These are phyloP conservation scores for Troilus luridus DNA, from an alignment of 2,888 invertebrate genomes.

Conservation along the genomic window DNA sequence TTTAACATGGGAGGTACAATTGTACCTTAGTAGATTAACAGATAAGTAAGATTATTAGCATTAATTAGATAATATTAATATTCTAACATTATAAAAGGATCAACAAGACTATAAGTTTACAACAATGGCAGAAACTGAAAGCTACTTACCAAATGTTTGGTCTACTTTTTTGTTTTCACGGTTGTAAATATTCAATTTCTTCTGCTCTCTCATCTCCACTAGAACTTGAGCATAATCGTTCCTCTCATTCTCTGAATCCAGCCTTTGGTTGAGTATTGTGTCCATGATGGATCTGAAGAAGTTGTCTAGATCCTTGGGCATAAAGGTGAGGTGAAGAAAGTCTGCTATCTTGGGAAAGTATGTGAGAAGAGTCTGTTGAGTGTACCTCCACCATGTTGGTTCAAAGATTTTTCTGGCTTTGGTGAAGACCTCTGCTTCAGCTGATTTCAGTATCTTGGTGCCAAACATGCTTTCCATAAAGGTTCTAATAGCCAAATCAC, in stretches of 20 bases:
- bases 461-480: conserved; percentile 43
- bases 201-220: conserved; percentile 22
- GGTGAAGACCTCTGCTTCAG: background rate
- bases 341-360: conserved; percentile 39
- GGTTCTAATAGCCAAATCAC: conserved; percentile 42
- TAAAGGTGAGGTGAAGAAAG: conserved; percentile 16
- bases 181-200: conserved; percentile 25
- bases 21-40: too few relatives aligned
- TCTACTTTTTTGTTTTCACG: conserved; percentile 44
- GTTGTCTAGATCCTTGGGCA: conserved; percentile 18
- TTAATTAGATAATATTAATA: too few relatives aligned
- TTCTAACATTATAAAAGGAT: too few relatives aligned
- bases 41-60: too few relatives aligned
- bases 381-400: background rate
- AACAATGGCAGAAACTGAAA: background rate
- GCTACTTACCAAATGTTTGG: conserved; percentile 48
- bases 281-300: conserved; percentile 42
- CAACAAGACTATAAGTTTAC: background rate
- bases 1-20: too few relatives aligned
- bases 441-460: background rate
- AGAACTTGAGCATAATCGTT: conserved; percentile 50
- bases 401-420: conserved; percentile 40
- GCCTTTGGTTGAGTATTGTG: conserved; percentile 2
- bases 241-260: background rate
- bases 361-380: conserved; percentile 41